Evolutionary conservation across 2,888 invertebrate species (phyloP), one percentile per base, ranked within the genome.

Genomic region (Elysia crispata): DNA sequence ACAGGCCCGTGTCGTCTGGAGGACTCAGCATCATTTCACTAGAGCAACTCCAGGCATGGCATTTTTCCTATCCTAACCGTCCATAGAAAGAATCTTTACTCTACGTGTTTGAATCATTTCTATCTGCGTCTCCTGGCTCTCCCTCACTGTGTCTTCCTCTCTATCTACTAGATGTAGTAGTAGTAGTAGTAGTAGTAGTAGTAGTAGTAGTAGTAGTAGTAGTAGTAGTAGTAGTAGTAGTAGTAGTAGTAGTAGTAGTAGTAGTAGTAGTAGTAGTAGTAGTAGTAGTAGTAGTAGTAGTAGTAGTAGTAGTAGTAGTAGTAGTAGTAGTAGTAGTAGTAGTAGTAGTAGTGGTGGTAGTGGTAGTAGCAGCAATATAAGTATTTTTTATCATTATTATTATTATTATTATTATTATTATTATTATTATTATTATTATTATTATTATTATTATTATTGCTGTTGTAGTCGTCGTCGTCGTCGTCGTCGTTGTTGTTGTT

Each of bases 181-280:
- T 64, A 64, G 64, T 64, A 64, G 69, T 72, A 72, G 72, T 72
- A 33, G 72, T 33, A 72, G 72, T 72, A 72, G 72, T 33, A 72
- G 72, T 72, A 72, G 72, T 72, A 72, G 72, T 64, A 33, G 72
- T 72, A 72, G 72, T 72, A 72, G 31, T 72, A 72, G 41, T 72
- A 64, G 64, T 64, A 64, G 64, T 64, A 64, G 64, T 64, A 64
- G 64, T 64, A 64, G 64, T 64, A 64, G 64, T 64, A 64, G 64
- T 64, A 64, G 64, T 64, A 25, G 23, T 64, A 64, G 64, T 64
- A 64, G 64, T 64, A 64, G 23, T 64, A 64, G 64, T 64, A n/a
- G 13, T n/a, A 64, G 54, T 54, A 54, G 54, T 54, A 54, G 54
- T 18, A 54, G 54, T 18, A 64, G 64, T 64, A 64, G 64, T 64